Base-by-base conservation (phyloP, 2,797 vertebrate genomes). In the Intellagama lesueurii region DNA sequence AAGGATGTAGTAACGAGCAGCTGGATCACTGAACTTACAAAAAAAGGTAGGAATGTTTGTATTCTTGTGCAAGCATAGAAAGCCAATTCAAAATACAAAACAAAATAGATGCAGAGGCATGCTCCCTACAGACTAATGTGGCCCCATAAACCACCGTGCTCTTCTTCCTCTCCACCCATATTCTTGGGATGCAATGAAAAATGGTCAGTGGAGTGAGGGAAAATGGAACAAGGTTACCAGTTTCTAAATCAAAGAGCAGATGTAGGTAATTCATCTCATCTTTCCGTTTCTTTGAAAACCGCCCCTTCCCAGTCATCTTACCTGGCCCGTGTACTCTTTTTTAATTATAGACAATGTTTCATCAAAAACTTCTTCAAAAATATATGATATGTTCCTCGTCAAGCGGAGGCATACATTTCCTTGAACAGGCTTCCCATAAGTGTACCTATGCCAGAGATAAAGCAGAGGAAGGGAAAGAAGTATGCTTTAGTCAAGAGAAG, bases 361-460 rank as follows among this genome's bases (percentile, higher is more conserved):
- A 68, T 0, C 0, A 0, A 0, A 64, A 19, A 0, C 5, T 0
- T 28, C 24, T 40, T 0, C 0, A 1, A 7, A n/a, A 83, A 1
- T 0, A 1, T 30, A 49, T 1, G 0, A 4, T 68, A 49, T 28
- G 24, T n/a, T 17, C 66, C 92, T 91, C 83, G 0, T 1, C 64
- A 92, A 47, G 0, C 0, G 14, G 3, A 93, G 24, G 0, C 84
- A 3, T 75, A 49, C 73, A 35, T 89, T 26, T 24, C 95, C 96
- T 19, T 87, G 91, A 90, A 94, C 1, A 0, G 96, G 94, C 87
- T 96, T 97, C 32, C 95, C 95, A 1, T 95, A 96, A 22, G 92
- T 96, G n/a, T 96, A 96, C 80, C 96, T 96, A 70, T 52, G 9
- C 69, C 44, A 89, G 87, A 94, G 66, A 40, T n/a, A 86, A 87